Evolutionary conservation across 2,888 invertebrate genomes (phyloP).

Genomic region (Biston stratarius): DNA sequence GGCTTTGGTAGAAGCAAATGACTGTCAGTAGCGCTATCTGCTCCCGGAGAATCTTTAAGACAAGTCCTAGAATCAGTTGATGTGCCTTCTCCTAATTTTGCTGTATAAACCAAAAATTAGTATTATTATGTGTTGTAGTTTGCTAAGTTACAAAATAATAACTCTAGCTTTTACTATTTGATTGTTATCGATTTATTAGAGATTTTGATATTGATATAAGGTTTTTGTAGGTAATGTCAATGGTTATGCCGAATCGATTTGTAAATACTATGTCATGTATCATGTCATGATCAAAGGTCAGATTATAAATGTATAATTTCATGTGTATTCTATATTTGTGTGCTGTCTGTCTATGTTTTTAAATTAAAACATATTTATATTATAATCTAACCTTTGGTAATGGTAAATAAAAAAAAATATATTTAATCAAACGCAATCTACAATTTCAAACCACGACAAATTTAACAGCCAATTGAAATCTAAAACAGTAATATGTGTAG

Average conservation of each 20-base stretch:
- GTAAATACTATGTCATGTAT: slow-evolving; percentile 34
- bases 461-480: slow-evolving; percentile 28
- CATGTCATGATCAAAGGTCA: slow-evolving; percentile 38
- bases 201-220: background rate
- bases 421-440: slow-evolving; percentile 37
- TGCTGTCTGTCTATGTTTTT: background rate
- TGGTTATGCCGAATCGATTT: slow-evolving; percentile 39
- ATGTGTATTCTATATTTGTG: background rate
- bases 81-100: slow-evolving; percentile 68
- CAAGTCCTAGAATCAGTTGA: slow-evolving; percentile 88
- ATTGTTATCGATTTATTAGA: background rate
- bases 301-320: slow-evolving; percentile 9
- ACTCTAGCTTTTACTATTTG: background rate
- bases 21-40: slow-evolving; percentile 90
- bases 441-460: slow-evolving; percentile 26
- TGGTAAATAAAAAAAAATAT: slow-evolving; percentile 34
- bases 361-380: background rate
- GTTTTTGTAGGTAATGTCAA: slow-evolving; percentile 33
- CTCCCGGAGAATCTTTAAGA: slow-evolving; percentile 88
- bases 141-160: background rate
- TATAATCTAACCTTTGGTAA: slow-evolving; percentile 34
- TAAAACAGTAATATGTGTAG: slow-evolving; percentile 18
- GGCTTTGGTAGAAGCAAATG: slow-evolving; percentile 93
- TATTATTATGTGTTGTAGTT: background rate
- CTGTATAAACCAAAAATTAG: slow-evolving; percentile 62